Conservation (phyloP, 1,140 invertebrate genomes). For the Macrobrachium rosenbergii region DNA sequence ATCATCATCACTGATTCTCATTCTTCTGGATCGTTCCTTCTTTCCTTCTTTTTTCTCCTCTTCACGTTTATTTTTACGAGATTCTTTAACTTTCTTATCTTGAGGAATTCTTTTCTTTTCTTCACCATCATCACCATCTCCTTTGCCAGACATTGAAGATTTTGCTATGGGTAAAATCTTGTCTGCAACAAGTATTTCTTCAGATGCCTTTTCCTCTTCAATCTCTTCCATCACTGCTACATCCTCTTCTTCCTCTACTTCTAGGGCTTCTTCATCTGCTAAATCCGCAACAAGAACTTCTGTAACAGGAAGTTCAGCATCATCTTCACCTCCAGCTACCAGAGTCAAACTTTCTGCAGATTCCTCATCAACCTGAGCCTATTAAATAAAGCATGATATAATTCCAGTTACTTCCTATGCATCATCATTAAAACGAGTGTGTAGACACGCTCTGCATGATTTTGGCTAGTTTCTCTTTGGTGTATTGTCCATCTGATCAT, state of each 20-base stretch:
- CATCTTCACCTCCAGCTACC: neutral
- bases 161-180: neutral
- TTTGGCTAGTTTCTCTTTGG: too few species aligned
- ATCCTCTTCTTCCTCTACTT: neutral
- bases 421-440: too few species aligned
- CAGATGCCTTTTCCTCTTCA: neutral
- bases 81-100: conserved; percentile 34
- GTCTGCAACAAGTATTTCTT: conserved; percentile 23
- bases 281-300: neutral
- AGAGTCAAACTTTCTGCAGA: too few species aligned
- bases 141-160: conserved; percentile 21
- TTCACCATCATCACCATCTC: conserved; percentile 30
- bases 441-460: too few species aligned
- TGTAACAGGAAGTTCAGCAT: neutral
- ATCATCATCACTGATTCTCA: conserved; percentile 25
- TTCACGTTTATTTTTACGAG: neutral
- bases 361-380: conserved; percentile 16
- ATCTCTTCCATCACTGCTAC: neutral
- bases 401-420: too few species aligned
- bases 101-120: conserved; percentile 37
- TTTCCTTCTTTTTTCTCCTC: neutral
- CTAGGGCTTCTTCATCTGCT: neutral
- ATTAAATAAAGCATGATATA: neutral
- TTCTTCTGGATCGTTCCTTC: neutral
- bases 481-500: too few species aligned